phyloP scores from a whole-genome alignment of 1,140 invertebrate genomes.

The Papilio polyxenes region DNA sequence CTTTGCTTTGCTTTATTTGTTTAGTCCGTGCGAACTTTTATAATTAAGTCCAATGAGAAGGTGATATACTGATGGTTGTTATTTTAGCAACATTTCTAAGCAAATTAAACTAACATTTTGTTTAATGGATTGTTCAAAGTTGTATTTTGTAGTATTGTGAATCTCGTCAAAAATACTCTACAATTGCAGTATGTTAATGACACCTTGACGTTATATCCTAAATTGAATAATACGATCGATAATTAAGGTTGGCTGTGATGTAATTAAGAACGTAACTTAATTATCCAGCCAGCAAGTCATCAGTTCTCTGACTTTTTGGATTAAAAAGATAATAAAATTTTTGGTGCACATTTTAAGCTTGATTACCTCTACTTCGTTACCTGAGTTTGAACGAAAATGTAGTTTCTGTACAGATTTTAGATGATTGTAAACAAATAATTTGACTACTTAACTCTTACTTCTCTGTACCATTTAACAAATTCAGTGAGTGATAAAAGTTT shows the following conservation, averaged over 20 bases:
- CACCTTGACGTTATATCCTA: background rate
- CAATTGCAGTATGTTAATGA: background rate
- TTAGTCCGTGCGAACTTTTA: conserved; percentile 37
- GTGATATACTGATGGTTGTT: background rate
- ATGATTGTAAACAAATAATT: background rate
- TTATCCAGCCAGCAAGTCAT: background rate
- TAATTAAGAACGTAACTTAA: background rate
- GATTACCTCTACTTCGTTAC: background rate
- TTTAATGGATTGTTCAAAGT: too few relatives aligned
- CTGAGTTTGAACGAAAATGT: too few relatives aligned
- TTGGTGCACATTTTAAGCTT: background rate
- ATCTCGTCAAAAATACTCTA: too few relatives aligned
- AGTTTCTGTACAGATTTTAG: too few relatives aligned
- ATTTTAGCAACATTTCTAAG: too few relatives aligned
- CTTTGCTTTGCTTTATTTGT: conserved; percentile 46
- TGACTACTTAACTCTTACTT: background rate
- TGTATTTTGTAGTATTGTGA: too few relatives aligned
- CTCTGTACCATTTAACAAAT: background rate
- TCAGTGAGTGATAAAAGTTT: background rate
- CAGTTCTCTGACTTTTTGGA: background rate
- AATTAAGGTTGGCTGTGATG: background rate
- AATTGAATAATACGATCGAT: background rate
- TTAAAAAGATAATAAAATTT: background rate
- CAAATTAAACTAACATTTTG: background rate
- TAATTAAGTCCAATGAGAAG: conserved; percentile 28